phyloP scores from a whole-genome alignment of 2,797 vertebrate genomes.

The Erpetoichthys calabaricus region DNA sequence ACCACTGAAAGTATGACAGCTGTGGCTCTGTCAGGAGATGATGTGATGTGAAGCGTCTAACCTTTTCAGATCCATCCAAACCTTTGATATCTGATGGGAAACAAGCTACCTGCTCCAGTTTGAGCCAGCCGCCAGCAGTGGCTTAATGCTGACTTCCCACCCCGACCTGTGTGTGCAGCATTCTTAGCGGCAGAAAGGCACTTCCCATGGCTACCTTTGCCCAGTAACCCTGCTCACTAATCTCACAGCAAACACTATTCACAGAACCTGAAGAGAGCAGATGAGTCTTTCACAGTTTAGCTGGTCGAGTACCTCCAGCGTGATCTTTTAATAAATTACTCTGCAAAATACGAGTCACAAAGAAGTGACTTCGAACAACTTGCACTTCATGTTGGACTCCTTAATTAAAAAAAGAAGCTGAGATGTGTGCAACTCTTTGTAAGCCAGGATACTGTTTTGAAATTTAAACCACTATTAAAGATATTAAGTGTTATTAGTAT shows the following conservation, averaged over 20 bases:
- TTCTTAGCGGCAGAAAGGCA: conserved; percentile 59
- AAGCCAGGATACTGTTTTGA: too few relatives aligned
- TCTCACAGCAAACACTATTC: conserved; percentile 75
- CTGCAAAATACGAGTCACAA: too few relatives aligned
- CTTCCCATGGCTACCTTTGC: conserved; percentile 74
- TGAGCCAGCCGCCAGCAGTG: conserved; percentile 38
- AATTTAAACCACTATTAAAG: too few relatives aligned
- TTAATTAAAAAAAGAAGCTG: too few relatives aligned
- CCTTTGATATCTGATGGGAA: conserved; percentile 60
- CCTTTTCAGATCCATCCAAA: conserved; percentile 54
- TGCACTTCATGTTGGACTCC: too few relatives aligned
- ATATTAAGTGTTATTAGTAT: too few relatives aligned
- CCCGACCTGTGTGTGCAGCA: conserved; percentile 55
- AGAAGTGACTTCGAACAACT: too few relatives aligned
- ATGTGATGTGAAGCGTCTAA: conserved; percentile 48
- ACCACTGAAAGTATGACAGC: conserved; percentile 23
- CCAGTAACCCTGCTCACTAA: conserved; percentile 63
- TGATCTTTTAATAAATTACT: too few relatives aligned
- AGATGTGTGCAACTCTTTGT: too few relatives aligned
- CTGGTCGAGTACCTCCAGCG: conserved; percentile 26
- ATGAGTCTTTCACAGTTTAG: conserved; percentile 36
- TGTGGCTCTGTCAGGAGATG: conserved; percentile 45
- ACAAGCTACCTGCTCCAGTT: conserved; percentile 68
- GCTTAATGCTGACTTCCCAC: conserved; percentile 33
- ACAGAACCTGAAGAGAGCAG: conserved; percentile 61